phyloP scores from a whole-genome alignment of 2,113 vertebrate species.

The Chaenogobius annularis region DNA sequence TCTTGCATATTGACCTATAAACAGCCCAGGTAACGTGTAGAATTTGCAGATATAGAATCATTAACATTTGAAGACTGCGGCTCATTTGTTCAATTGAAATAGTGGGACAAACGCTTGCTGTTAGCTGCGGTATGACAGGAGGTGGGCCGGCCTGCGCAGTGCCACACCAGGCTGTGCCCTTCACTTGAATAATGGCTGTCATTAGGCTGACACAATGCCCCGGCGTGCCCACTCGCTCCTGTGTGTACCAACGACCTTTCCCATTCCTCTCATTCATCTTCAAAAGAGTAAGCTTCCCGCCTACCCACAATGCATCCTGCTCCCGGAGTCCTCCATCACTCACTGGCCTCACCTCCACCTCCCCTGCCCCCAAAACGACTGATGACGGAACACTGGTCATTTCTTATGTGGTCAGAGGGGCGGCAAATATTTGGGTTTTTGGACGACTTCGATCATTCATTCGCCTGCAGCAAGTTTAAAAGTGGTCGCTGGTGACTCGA shows the following conservation, averaged over 20 bases:
- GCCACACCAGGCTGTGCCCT: slow-evolving; percentile 41
- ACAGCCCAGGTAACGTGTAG: no score
- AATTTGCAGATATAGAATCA: no score
- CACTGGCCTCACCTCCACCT: slow-evolving; percentile 28
- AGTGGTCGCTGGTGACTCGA: background rate
- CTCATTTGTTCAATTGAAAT: no score
- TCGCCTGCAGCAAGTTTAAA: background rate
- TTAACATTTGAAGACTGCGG: no score
- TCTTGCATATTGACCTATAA: no score
- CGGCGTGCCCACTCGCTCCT: slow-evolving; percentile 4
- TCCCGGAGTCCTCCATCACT: slow-evolving; percentile 28
- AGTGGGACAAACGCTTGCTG: no score
- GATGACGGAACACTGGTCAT: slow-evolving; percentile 20
- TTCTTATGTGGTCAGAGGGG: slow-evolving; percentile 20
- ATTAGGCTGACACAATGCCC: slow-evolving; percentile 57
- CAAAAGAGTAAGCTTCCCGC: slow-evolving; percentile 17
- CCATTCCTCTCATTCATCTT: slow-evolving; percentile 43
- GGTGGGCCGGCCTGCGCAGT: slow-evolving; percentile 20
- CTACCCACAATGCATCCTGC: slow-evolving; percentile 8
- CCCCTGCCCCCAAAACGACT: slow-evolving; percentile 21
- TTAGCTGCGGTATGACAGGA: background rate
- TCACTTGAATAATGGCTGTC: slow-evolving; percentile 62
- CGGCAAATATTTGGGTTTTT: slow-evolving; percentile 6
- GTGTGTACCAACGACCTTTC: slow-evolving; percentile 55
- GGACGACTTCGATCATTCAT: background rate